Percentiles rank a stretch among this genome's conserved stretches.
phyloP scores from a whole-genome alignment of 2,888 invertebrate genomes.

The Amblyteles armatorius region DNA sequence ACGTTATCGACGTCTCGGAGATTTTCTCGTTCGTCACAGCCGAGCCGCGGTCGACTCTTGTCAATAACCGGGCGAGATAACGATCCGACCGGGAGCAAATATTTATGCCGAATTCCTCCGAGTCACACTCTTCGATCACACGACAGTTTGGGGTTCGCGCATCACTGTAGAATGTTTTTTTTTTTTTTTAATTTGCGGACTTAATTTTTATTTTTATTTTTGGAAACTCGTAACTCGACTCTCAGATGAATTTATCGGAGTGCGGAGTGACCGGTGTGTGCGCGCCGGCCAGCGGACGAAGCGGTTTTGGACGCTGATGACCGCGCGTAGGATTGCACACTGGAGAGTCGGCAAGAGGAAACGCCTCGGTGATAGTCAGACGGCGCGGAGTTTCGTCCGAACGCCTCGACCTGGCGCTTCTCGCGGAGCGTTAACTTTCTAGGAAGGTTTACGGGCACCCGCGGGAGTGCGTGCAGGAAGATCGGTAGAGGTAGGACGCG shows the following conservation, averaged over 20 bases:
- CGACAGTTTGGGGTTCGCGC: neutral
- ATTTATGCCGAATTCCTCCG: neutral
- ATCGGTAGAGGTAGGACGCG: conserved; percentile 43
- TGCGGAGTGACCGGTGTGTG: neutral
- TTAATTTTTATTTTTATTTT: neutral
- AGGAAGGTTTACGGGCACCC: conserved; percentile 35
- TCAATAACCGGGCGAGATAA: neutral
- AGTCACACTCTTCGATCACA: neutral
- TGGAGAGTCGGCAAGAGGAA: conserved; percentile 57
- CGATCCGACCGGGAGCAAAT: neutral
- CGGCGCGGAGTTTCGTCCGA: conserved; percentile 41
- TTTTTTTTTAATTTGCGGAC: neutral
- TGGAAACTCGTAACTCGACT: neutral
- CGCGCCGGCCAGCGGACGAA: conserved; percentile 34
- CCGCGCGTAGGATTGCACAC: conserved; percentile 46
- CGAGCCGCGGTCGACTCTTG: neutral
- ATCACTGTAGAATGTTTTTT: neutral
- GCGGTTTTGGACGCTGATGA: conserved; percentile 55
- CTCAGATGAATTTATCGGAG: neutral
- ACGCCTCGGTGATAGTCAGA: conserved; percentile 63
- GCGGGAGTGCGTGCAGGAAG: conserved; percentile 29
- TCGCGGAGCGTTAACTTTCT: conserved; percentile 52
- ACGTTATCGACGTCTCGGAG: neutral
- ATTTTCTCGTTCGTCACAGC: neutral
- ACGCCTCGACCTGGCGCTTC: conserved; percentile 6